These are phyloP conservation scores for Parelbella ahira DNA, from an alignment of 2,888 invertebrate genomes.

Conservation along the genomic window DNA sequence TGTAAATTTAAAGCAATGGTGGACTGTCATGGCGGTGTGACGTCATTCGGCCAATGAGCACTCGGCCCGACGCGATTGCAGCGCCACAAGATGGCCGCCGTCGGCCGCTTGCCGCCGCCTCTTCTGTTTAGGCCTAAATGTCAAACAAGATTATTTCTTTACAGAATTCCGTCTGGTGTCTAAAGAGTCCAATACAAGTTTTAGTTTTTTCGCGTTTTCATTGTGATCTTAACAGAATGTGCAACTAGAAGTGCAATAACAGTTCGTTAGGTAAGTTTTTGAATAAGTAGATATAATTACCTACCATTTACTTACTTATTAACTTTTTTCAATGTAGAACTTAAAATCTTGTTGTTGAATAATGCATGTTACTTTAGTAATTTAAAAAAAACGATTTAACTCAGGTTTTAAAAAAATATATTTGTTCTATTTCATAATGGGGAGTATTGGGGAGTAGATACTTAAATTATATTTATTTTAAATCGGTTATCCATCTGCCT, in stretches of 20 bases:
- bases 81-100: conserved; percentile 79
- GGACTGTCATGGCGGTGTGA: conserved; percentile 75
- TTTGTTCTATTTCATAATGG: too few species aligned
- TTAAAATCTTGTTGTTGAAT: too few species aligned
- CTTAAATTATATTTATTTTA: too few species aligned
- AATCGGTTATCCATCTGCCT: too few species aligned
- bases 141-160: conserved; percentile 44
- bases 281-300: neutral
- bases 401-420: too few species aligned
- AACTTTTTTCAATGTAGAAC: too few species aligned
- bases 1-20: conserved; percentile 63
- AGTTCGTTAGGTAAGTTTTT: neutral
- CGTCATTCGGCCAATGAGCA: conserved; percentile 77
- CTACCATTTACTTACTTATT: too few species aligned
- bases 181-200: too few species aligned
- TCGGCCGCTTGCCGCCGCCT: conserved; percentile 66
- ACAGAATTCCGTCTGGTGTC: conserved; percentile 29
- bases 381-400: too few species aligned
- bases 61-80: conserved; percentile 58
- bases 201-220: too few species aligned
- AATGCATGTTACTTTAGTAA: too few species aligned
- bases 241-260: neutral
- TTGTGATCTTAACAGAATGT: conserved; percentile 1
- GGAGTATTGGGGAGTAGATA: too few species aligned
- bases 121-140: conserved; percentile 75